Percentiles rank a stretch among this genome's conserved stretches.
phyloP scores from a whole-genome alignment of 2,888 invertebrate species.

The Machimus rusticus region DNA sequence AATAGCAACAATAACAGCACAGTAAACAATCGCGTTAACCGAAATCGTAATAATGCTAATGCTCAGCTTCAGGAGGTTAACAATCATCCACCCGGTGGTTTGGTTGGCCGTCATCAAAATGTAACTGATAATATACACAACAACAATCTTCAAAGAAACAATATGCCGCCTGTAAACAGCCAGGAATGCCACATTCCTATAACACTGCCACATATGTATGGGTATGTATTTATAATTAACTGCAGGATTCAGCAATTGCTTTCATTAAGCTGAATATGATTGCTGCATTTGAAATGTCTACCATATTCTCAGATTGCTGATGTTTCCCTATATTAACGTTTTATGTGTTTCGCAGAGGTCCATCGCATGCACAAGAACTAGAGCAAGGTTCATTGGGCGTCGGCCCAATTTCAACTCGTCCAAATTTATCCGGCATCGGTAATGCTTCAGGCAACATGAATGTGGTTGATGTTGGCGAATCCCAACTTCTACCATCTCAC shows the following conservation, averaged over 20 bases:
- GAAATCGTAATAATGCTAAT: background rate
- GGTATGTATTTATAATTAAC: slow-evolving; percentile 44
- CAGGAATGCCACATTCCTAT: slow-evolving; percentile 48
- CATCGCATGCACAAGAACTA: slow-evolving; percentile 51
- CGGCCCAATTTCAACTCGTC: slow-evolving; percentile 48
- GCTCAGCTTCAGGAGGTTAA: slow-evolving; percentile 23
- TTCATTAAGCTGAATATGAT: background rate
- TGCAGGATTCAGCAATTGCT: background rate
- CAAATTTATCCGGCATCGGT: slow-evolving; percentile 43
- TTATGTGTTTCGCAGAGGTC: slow-evolving; percentile 48
- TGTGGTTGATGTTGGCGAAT: slow-evolving; percentile 44
- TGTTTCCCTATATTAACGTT: background rate
- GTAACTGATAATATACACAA: slow-evolving; percentile 50
- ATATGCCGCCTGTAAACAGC: slow-evolving; percentile 41
- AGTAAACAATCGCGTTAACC: background rate
- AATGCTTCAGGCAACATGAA: background rate
- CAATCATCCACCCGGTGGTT: slow-evolving; percentile 9
- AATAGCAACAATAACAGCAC: slow-evolving; percentile 29
- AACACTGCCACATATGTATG: slow-evolving; percentile 53
- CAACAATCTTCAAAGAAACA: slow-evolving; percentile 44
- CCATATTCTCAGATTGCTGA: background rate
- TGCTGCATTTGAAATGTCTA: background rate
- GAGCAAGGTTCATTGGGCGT: slow-evolving; percentile 52
- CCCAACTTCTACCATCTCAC: slow-evolving; percentile 67
- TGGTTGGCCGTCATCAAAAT: slow-evolving; percentile 30